Conservation (phyloP, 2,888 invertebrate species). For the Patella caerulea region DNA sequence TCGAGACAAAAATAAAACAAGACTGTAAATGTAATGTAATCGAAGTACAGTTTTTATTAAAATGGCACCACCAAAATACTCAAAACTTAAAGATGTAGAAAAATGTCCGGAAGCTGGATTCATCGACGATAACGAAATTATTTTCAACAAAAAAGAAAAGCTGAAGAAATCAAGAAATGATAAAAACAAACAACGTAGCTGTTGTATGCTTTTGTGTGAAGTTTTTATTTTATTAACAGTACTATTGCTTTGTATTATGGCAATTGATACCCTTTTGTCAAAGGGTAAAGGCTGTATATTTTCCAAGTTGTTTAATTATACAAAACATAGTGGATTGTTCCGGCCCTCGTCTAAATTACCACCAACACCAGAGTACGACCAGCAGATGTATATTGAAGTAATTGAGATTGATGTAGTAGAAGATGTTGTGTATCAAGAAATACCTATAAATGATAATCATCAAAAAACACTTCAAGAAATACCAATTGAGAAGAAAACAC, state of each 20-base stretch:
- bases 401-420: background rate
- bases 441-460: background rate
- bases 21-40: no score
- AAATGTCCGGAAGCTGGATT: no score
- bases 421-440: conserved; percentile 3
- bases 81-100: background rate
- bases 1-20: no score
- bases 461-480: background rate
- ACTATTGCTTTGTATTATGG: background rate
- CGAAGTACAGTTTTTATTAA: no score
- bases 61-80: background rate
- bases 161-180: no score
- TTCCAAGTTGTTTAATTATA: background rate
- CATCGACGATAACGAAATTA: no score
- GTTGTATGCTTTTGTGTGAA: background rate
- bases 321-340: background rate
- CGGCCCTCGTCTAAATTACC: background rate
- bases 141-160: no score
- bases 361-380: background rate
- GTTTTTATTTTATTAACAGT: background rate
- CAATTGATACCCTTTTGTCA: background rate
- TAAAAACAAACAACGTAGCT: no score
- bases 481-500: background rate
- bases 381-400: background rate
- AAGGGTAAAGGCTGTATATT: background rate